These are phyloP conservation scores for Podabrus alpinus DNA, from an alignment of 2,888 invertebrate species.

Conservation along the genomic window DNA sequence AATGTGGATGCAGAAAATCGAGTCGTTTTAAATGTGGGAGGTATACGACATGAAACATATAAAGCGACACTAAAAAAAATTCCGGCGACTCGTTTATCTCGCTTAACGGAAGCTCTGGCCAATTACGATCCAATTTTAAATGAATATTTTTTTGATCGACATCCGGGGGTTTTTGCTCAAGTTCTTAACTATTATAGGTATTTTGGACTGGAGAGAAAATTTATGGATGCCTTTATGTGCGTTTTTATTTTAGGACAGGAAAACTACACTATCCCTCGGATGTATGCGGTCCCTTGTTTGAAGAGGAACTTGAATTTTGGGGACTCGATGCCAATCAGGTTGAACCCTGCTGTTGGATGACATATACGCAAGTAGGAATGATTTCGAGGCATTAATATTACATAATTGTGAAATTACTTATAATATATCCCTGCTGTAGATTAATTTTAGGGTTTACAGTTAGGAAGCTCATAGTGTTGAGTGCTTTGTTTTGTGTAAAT, in stretches of 20 bases:
- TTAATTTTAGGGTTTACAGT: too few relatives aligned
- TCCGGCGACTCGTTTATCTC: constrained; percentile 91
- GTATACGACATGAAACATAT: constrained; percentile 96
- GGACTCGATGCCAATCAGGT: constrained; percentile 99
- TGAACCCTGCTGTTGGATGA: constrained; percentile 99
- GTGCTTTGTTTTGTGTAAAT: too few relatives aligned
- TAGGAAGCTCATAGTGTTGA: too few relatives aligned
- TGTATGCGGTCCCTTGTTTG: constrained; percentile 98
- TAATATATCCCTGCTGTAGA: not conserved
- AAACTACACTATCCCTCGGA: constrained; percentile 99
- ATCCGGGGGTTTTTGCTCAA: constrained; percentile 96
- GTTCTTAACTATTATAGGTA: constrained; percentile 95
- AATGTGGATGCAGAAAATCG: constrained; percentile 98
- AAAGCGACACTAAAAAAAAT: constrained; percentile 97
- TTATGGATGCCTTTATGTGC: not conserved
- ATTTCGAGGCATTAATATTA: not conserved
- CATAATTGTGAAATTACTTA: not conserved
- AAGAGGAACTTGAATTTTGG: constrained; percentile 99
- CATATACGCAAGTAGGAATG: constrained; percentile 82
- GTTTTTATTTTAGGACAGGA: constrained; percentile 73
- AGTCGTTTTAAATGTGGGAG: constrained; percentile 97
- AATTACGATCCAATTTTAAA: constrained; percentile 99
- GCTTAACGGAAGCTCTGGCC: constrained; percentile 94
- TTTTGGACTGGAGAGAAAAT: not conserved
- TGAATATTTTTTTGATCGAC: constrained; percentile 99